These are phyloP conservation scores for Phalacrocorax carbo DNA, from an alignment of 2,113 vertebrate species.

Conservation along the genomic window DNA sequence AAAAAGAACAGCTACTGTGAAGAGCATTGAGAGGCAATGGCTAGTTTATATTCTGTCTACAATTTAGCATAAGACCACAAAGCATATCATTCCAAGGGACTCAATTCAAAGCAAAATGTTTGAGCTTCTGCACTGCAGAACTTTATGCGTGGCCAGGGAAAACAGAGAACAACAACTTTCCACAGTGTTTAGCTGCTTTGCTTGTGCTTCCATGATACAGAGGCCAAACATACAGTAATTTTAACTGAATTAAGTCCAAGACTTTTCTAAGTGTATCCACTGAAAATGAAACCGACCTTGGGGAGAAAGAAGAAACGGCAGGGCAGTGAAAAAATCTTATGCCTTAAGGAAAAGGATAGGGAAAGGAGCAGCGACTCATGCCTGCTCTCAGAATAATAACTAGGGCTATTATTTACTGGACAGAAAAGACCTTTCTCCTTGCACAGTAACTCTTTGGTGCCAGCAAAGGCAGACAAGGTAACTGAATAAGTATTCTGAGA, in stretches of 20 bases:
- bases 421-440: slow-evolving; percentile 32
- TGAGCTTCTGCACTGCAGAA: slow-evolving; percentile 59
- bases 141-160: slow-evolving; percentile 67
- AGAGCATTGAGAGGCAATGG: neutral
- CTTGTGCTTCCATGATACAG: slow-evolving; percentile 58
- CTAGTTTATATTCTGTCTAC: slow-evolving; percentile 25
- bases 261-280: slow-evolving; percentile 45
- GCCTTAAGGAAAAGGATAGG: slow-evolving; percentile 22
- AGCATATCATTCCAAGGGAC: slow-evolving; percentile 43
- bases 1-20: neutral
- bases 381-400: slow-evolving; percentile 35
- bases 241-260: slow-evolving; percentile 57
- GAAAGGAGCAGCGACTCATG: neutral
- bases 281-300: slow-evolving; percentile 67
- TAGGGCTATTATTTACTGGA: neutral
- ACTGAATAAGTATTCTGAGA: neutral
- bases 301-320: slow-evolving; percentile 31
- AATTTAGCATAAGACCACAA: slow-evolving; percentile 42
- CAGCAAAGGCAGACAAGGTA: slow-evolving; percentile 23
- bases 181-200: slow-evolving; percentile 69
- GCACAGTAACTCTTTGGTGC: neutral
- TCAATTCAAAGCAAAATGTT: slow-evolving; percentile 65
- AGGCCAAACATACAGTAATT: slow-evolving; percentile 54
- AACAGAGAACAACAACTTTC: slow-evolving; percentile 73
- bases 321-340: slow-evolving; percentile 32